Base-by-base conservation (phyloP, 2,888 invertebrate species). In the Caradrina kadenii region DNA sequence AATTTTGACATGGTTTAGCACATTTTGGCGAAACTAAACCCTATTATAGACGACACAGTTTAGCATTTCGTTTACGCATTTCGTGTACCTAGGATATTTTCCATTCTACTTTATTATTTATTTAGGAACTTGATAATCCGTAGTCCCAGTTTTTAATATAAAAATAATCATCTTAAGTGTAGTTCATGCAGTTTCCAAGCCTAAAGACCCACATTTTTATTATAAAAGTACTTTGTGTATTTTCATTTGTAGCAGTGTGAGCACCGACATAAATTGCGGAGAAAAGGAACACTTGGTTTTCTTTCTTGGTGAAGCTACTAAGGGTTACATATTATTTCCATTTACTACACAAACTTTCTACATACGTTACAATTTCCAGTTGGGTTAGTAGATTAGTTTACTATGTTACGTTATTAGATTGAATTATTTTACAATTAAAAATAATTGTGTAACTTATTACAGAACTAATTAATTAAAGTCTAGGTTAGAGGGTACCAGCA, bases 101-200 rank as follows among this genome's bases (percentile, higher is more conserved):
- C 19, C 7, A 39, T 26, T 48, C 1, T 1, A 53, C 10, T 68
- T 72, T 61, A 72, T 49, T 72, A 39, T 63, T 63, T 69, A 54
- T 21, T 54, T 56, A 58, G 58, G 48, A 19, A 58, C n/a, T 10
- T 13, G 19, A 39, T 35, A 56, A 49, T 15, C 7, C 48, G 1
- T 31, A 22, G 21, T n/a, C 10, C 10, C 45, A 4, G 17, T 58
- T 54, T 42, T 42, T 11, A 61, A 31, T 59, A 39, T 10, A 31
- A 42, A 42, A 58, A 19, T 50, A 50, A 26, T 19, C 10, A 22
- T 39, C 15, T n/a, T 35, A 10, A 53, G 58, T 53, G 52, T 56
- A 26, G n/a, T 26, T 11, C 17, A 26, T 19, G 21, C 35, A 65
- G 2, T 26, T 42, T 15, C 31, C n/a, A n/a, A 53, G 26, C 5